A percentile compares a stretch with the other conserved stretches of the same genome.
Conservation (phyloP, 2,797 vertebrate species). For the Myripristis jacobus region DNA sequence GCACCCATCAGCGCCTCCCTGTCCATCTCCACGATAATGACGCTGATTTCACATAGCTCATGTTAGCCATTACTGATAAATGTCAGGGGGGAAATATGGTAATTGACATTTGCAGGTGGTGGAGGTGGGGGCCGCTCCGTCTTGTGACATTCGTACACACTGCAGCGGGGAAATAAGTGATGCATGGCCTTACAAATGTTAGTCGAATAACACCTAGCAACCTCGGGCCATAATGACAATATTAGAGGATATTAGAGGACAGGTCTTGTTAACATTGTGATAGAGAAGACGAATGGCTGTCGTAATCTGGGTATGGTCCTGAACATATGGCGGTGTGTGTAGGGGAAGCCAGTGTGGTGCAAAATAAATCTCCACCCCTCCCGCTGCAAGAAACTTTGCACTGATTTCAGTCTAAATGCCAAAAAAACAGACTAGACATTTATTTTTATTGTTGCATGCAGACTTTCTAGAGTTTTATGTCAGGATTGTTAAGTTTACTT, state of each 20-base stretch:
- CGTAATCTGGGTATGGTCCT: slow-evolving; percentile 28
- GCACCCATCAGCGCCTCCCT: slow-evolving; percentile 35
- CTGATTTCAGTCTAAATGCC: slow-evolving; percentile 24
- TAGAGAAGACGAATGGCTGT: slow-evolving; percentile 51
- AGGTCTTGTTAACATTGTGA: slow-evolving; percentile 73
- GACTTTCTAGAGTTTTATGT: neutral
- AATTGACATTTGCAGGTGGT: slow-evolving; percentile 92
- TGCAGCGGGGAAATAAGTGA: slow-evolving; percentile 82
- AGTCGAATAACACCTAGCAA: slow-evolving; percentile 87
- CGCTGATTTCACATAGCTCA: slow-evolving; percentile 81
- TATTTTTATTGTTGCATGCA: neutral
- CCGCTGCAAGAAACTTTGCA: neutral
- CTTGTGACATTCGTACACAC: slow-evolving; percentile 78
- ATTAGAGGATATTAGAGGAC: slow-evolving; percentile 75
- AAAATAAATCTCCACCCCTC: slow-evolving; percentile 20
- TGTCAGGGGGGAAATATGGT: slow-evolving; percentile 89
- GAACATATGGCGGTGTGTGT: slow-evolving; percentile 42
- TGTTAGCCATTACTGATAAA: slow-evolving; percentile 90
- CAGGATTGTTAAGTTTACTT: neutral
- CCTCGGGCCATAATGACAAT: slow-evolving; percentile 77
- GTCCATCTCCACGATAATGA: slow-evolving; percentile 80
- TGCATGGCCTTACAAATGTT: slow-evolving; percentile 90
- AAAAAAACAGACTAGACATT: no score
- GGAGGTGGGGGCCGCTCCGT: slow-evolving; percentile 77
- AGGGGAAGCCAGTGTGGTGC: slow-evolving; percentile 24